Percentiles rank a stretch among this genome's conserved stretches.
phyloP scores from a whole-genome alignment of 2,797 vertebrate genomes.

The Glossophaga mutica region DNA sequence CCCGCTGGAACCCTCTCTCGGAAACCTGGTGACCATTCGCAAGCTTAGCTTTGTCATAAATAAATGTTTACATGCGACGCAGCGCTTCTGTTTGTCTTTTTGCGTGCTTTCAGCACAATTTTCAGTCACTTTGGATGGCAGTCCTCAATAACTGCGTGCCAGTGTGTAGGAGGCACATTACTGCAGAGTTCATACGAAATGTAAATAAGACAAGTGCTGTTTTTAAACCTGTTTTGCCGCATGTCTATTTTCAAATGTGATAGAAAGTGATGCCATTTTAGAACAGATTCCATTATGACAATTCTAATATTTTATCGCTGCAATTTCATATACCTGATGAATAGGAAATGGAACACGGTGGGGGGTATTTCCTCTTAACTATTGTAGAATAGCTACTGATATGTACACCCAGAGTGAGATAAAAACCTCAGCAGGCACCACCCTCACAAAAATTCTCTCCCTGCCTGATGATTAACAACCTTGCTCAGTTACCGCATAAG shows the following conservation, averaged over 20 bases:
- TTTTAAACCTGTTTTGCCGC: constrained; percentile 63
- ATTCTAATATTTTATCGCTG: constrained; percentile 72
- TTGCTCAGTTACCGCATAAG: background rate
- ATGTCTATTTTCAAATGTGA: constrained; percentile 52
- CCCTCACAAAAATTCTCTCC: constrained; percentile 56
- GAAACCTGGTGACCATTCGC: background rate
- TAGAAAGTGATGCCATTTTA: constrained; percentile 66
- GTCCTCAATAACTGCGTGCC: constrained; percentile 18
- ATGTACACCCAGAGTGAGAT: background rate
- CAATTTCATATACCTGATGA: constrained; percentile 54
- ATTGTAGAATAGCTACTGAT: constrained; percentile 29
- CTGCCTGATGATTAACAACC: background rate
- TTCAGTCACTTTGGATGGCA: background rate
- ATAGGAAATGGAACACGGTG: constrained; percentile 34
- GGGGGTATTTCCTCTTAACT: constrained; percentile 36
- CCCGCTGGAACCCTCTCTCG: background rate
- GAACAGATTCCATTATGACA: constrained; percentile 69
- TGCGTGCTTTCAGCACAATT: background rate
- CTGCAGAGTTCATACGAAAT: constrained; percentile 73
- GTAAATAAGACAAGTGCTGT: constrained; percentile 74
- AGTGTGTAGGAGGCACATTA: constrained; percentile 57
- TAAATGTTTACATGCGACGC: background rate
- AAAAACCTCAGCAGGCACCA: background rate
- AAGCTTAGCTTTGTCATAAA: background rate
- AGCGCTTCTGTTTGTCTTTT: background rate